Conservation (phyloP, 2,797 vertebrate genomes). For the Sebastes itinus region DNA sequence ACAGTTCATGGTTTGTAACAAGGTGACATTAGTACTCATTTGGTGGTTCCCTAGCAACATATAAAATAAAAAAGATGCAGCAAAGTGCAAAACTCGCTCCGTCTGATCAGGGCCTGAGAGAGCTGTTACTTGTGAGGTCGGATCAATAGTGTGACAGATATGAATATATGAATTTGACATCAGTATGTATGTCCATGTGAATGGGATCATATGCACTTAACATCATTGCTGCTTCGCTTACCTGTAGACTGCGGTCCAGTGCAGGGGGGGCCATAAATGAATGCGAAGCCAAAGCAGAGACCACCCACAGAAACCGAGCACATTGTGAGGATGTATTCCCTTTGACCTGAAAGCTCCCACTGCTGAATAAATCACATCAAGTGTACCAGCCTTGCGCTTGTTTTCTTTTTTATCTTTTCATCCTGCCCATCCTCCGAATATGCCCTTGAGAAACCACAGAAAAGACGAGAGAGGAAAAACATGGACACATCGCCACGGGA, state of each 20-base stretch:
- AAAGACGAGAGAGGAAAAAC: slow-evolving; percentile 33
- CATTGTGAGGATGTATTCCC: slow-evolving; percentile 64
- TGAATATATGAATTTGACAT: background rate
- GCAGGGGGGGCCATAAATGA: slow-evolving; percentile 33
- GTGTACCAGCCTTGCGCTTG: slow-evolving; percentile 27
- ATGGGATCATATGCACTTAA: slow-evolving; percentile 12
- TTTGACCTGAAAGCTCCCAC: slow-evolving; percentile 71
- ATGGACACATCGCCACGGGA: slow-evolving; percentile 53
- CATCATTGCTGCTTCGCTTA: background rate
- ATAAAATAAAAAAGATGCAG: too few species aligned
- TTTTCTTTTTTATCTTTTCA: slow-evolving; percentile 66
- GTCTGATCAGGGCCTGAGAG: too few species aligned
- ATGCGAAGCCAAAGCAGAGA: slow-evolving; percentile 39
- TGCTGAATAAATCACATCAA: slow-evolving; percentile 80
- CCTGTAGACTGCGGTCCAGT: slow-evolving; percentile 16
- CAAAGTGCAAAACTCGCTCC: too few species aligned
- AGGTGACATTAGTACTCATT: too few species aligned
- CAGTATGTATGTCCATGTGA: background rate
- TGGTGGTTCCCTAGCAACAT: too few species aligned
- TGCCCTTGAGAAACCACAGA: slow-evolving; percentile 76
- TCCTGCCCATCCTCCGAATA: slow-evolving; percentile 55
- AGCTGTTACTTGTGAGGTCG: background rate
- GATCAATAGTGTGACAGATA: background rate
- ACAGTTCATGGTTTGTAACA: too few species aligned
- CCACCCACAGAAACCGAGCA: slow-evolving; percentile 57